phyloP scores from a whole-genome alignment of 2,797 vertebrate species.

The Alauda arvensis region DNA sequence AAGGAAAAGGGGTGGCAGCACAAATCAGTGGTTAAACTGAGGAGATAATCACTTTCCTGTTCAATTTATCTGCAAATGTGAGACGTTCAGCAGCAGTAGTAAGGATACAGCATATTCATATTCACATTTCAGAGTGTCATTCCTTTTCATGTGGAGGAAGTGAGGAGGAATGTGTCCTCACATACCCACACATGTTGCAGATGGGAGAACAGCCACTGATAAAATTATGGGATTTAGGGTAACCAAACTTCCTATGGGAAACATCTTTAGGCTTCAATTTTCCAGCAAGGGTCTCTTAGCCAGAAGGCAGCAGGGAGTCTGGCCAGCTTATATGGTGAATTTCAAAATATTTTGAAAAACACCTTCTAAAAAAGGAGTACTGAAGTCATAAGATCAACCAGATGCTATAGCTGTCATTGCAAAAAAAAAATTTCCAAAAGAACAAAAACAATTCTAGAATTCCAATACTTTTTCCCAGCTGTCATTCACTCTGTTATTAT shows the following conservation, averaged over 20 bases:
- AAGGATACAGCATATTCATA: rapidly evolving
- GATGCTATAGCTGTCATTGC: background rate
- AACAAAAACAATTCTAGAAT: background rate
- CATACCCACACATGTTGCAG: background rate
- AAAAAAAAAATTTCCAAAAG: background rate
- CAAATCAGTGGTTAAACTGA: background rate
- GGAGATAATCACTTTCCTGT: background rate
- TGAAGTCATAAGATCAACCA: background rate
- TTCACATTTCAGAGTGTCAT: background rate
- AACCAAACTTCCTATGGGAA: background rate
- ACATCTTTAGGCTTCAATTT: background rate
- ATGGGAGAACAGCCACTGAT: background rate
- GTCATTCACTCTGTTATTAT: background rate
- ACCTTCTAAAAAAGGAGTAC: background rate
- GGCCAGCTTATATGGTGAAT: background rate
- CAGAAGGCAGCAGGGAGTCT: background rate
- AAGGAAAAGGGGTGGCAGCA: background rate
- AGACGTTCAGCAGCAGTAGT: background rate
- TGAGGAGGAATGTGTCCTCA: background rate
- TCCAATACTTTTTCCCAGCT: background rate
- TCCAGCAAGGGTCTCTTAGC: background rate
- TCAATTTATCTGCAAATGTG: background rate
- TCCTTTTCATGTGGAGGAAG: background rate
- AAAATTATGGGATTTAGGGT: background rate
- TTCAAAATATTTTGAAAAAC: background rate